Evolutionary conservation across 2,888 invertebrate genomes (phyloP), one percentile per base, ranked within the genome.

Genomic region (Tipula unca): DNA sequence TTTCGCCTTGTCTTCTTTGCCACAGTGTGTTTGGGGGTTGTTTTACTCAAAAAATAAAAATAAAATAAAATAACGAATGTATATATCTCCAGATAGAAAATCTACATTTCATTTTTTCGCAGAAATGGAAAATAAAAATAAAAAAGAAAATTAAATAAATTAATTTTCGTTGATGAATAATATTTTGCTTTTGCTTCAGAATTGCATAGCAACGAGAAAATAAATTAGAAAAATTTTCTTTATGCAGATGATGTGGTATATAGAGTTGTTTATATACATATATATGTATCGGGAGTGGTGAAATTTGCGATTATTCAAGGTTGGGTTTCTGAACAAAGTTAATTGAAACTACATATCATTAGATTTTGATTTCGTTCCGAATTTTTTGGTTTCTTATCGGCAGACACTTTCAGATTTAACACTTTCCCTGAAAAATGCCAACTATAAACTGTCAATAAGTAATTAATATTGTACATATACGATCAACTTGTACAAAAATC

Each of bases 31-130:
- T 69, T 25, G 69, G 69, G 25, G 69, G 69, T 69, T 69, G 69
- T 69, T 69, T 69, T 25, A 4, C 69, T 25, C 25, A 69, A 8
- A 69, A 69, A 69, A 20, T 25, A 69, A 69, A 54, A 17, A 54
- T n/a, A n/a, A n/a, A n/a, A n/a, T n/a, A n/a, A n/a, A n/a, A n/a
- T n/a, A n/a, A n/a, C n/a, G n/a, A 10, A 25, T 69, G 25, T 8
- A 69, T 25, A 69, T 69, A 20, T 69, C 69, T 69, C 25, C 25
- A 5, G n/a, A 69, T 20, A 69, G 69, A 69, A 69, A 69, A 69
- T 69, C 69, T 69, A 69, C 69, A 69, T 69, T 69, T 69, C 69
- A 69, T 69, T 69, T 69, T 69, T 69, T 69, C 69, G 69, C 69
- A 69, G 69, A 69, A 69, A 69, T 69, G 69, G 69, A 69, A 69